Evolutionary conservation across 53 echinoderm and acorn worm species (phyloP), one percentile per base, ranked within the genome.

Genomic region (Holothuria leucospilota): DNA sequence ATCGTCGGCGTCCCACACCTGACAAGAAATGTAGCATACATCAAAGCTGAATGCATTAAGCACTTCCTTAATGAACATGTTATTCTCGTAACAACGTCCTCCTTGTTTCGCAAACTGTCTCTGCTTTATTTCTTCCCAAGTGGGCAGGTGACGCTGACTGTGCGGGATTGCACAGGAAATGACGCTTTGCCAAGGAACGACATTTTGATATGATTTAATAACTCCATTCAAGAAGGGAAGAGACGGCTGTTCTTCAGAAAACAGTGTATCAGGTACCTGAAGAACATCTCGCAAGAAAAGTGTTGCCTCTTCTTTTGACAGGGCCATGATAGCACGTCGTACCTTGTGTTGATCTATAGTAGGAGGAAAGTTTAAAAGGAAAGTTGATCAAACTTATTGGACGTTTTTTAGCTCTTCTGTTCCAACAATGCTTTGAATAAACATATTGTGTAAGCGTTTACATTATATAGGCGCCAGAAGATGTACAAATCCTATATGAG

Each of bases 141-240:
- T 61, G 5, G 86, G 86, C 6, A 75, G 69, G n/a, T 75, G 74
- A 15, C 86, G 42, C 58, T 77, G 25, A 24, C 59, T 23, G n/a
- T 20, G 16, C 16, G 23, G n/a, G 6, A 78, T 10, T 13, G 51
- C 40, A 27, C 73, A 75, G 14, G 69, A 20, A 9, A 62, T 63
- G 23, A 86, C 62, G 42, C 39, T 86, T 26, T 86, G 86, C 40
- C 77, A 86, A 14, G 86, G 86, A 20, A 77, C 13, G 13, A 20
- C 60, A 28, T 62, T 40, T 15, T 86, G 86, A 40, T 59, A 86
- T 11, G 24, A 39, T 41, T 21, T 20, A n/a, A 86, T 78, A 75
- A 86, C 25, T 58, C 8, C 62, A n/a, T 80, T 38, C 59, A 80
- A 28, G 23, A 80, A 59, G 25, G 59, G 5, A 16, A 59, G 61